Evolutionary conservation across 2,797 vertebrate species (phyloP).

Genomic region (Scomberomorus guttatus): DNA sequence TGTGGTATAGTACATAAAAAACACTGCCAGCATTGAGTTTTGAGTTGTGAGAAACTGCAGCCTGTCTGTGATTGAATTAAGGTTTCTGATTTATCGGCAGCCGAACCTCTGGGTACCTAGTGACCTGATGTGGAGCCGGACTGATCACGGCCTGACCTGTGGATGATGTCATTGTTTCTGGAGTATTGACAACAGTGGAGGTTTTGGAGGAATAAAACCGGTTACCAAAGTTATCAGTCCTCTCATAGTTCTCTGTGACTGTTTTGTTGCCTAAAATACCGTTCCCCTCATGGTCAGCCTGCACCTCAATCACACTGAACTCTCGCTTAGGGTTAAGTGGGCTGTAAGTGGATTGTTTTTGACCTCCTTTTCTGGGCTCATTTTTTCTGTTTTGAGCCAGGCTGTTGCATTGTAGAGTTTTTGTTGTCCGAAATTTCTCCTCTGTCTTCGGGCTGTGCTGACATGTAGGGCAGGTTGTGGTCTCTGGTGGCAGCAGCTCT

Average conservation of each 20-base stretch:
- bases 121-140: conserved; percentile 76
- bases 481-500: conserved; percentile 43
- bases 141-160: conserved; percentile 66
- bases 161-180: conserved; percentile 81
- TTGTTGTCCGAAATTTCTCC: conserved; percentile 70
- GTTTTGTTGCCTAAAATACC: conserved; percentile 82
- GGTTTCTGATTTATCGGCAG: conserved; percentile 70
- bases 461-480: conserved; percentile 52
- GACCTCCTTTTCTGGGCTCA: conserved; percentile 38
- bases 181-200: conserved; percentile 86
- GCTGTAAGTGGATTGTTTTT: conserved; percentile 57
- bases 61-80: conserved; percentile 22
- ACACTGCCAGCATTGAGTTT: neutral
- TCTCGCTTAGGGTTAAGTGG: conserved; percentile 79
- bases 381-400: conserved; percentile 45
- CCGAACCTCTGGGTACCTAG: conserved; percentile 82
- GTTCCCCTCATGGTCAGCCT: conserved; percentile 81
- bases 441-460: conserved; percentile 64
- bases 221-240: conserved; percentile 86
- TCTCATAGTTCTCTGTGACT: conserved; percentile 88
- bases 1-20: conserved; percentile 9
- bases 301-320: conserved; percentile 87
- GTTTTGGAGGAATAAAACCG: conserved; percentile 85
- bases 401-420: conserved; percentile 66
- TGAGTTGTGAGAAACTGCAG: neutral